Conservation (phyloP, 1,140 invertebrate species). For the Dendroctonus ponderosae region DNA sequence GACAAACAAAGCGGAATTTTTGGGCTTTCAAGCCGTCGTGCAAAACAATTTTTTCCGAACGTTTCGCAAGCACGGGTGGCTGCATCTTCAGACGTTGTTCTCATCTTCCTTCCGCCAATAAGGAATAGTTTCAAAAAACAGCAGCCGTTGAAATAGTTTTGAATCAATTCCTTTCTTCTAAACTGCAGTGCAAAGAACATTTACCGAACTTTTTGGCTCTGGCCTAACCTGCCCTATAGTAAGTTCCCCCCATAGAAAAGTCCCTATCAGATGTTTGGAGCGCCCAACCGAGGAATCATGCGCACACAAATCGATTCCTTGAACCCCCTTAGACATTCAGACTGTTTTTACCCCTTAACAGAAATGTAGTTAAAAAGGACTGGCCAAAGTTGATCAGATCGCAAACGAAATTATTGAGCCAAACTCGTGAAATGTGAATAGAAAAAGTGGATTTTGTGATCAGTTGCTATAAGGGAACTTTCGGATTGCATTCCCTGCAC, state of each 20-base stretch:
- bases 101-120: no score
- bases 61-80: no score
- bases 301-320: constrained; percentile 30
- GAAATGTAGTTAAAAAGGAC: constrained; percentile 17
- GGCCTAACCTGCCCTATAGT: constrained; percentile 15
- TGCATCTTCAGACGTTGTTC: no score
- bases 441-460: neutral
- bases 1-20: no score
- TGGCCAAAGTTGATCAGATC: neutral
- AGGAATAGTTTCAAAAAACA: no score
- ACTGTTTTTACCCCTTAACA: constrained; percentile 28
- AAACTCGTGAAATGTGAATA: neutral
- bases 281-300: constrained; percentile 14
- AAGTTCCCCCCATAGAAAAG: constrained; percentile 5
- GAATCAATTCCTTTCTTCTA: no score
- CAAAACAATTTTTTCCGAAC: no score
- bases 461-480: neutral
- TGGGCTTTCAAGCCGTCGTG: no score
- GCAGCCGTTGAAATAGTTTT: no score
- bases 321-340: constrained; percentile 14
- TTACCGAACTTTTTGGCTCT: neutral
- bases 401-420: no score
- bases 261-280: constrained; percentile 32
- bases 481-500: no score
- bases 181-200: no score